phyloP scores from a whole-genome alignment of 2,888 invertebrate species.

The Flabesymbios commensalis region DNA sequence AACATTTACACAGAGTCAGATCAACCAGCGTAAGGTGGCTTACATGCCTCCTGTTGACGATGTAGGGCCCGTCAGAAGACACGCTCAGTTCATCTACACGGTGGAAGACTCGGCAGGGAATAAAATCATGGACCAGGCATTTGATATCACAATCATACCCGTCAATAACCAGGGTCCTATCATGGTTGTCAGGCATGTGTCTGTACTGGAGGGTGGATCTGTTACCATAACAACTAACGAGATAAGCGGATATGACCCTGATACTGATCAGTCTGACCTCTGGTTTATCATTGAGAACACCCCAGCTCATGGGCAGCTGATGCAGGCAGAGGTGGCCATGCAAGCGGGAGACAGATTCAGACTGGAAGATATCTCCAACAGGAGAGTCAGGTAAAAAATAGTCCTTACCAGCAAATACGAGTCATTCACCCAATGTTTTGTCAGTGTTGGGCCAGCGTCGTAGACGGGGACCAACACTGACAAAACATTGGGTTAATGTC shows the following conservation, averaged over 20 bases:
- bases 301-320: constrained; percentile 54
- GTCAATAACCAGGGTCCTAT: constrained; percentile 50
- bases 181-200: constrained; percentile 35
- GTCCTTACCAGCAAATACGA: too few species aligned
- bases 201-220: constrained; percentile 57
- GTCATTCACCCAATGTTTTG: too few species aligned
- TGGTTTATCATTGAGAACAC: constrained; percentile 49
- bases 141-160: constrained; percentile 57
- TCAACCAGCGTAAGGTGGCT: constrained; percentile 57
- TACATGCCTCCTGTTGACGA: constrained; percentile 58
- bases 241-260: constrained; percentile 56
- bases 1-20: constrained; percentile 57
- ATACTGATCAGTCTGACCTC: constrained; percentile 51
- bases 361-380: constrained; percentile 46
- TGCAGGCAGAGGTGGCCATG: constrained; percentile 50
- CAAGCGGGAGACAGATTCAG: constrained; percentile 50
- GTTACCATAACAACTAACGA: constrained; percentile 52
- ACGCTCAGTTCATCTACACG: constrained; percentile 19
- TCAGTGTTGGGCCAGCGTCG: too few species aligned
- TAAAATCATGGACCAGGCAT: constrained; percentile 41
- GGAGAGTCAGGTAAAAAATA: constrained; percentile 51
- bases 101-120: constrained; percentile 17
- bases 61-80: constrained; percentile 46
- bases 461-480: too few species aligned
- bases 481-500: too few species aligned